A percentile compares a stretch with the other conserved stretches of the same genome.
Conservation (phyloP, 2,113 vertebrate species). For the Psilopsiagon aymara region DNA sequence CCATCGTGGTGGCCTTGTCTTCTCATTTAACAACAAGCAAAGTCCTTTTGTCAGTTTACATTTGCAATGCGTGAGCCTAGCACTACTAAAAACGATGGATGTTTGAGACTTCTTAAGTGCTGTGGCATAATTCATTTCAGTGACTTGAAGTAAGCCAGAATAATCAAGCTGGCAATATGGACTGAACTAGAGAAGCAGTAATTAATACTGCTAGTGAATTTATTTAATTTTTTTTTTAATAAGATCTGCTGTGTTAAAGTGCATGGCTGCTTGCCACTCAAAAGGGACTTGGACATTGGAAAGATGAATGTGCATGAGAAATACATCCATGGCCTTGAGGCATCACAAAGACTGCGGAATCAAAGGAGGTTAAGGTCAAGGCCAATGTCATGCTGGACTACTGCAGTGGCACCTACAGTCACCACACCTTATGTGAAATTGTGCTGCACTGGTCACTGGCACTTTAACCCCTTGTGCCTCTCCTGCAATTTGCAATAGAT, state of each 20-base stretch:
- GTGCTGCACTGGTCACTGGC: neutral
- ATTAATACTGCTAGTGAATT: slow-evolving; percentile 12
- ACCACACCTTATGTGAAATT: neutral
- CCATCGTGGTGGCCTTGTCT: neutral
- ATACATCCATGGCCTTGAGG: neutral
- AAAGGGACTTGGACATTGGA: neutral
- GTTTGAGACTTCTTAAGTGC: slow-evolving; percentile 13
- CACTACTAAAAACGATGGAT: neutral
- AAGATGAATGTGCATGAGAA: neutral
- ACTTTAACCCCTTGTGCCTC: neutral
- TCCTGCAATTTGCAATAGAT: fast-evolving
- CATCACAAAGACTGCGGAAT: neutral
- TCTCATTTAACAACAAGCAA: neutral
- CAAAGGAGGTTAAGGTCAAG: neutral
- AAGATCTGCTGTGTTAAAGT: neutral
- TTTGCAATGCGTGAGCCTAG: neutral
- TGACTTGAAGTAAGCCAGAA: neutral
- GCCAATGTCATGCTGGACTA: neutral
- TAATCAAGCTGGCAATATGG: neutral
- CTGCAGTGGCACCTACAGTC: neutral
- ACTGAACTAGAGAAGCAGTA: neutral
- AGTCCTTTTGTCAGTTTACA: neutral
- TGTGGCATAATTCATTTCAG: neutral
- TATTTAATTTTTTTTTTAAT: neutral
- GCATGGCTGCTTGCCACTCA: neutral